A percentile compares a stretch with the other conserved stretches of the same genome.
Evolutionary conservation across 2,888 invertebrate genomes (phyloP).

Genomic region (Lepidochitona cinerea): DNA sequence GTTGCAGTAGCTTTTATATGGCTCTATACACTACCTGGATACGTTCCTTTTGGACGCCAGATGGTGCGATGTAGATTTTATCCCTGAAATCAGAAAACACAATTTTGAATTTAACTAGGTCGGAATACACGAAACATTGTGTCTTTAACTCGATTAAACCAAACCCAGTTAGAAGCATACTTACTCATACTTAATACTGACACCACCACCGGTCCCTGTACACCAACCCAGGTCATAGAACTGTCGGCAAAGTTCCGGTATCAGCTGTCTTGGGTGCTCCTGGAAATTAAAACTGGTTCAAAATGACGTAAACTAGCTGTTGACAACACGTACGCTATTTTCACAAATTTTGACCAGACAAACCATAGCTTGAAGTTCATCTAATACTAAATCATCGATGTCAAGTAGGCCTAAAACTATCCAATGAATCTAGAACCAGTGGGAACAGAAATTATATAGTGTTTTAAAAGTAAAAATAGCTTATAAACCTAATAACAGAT

Average conservation of each 20-base stretch:
- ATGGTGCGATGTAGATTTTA: constrained; percentile 92
- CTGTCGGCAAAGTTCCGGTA: constrained; percentile 89
- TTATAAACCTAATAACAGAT: too few relatives aligned
- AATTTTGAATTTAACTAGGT: too few relatives aligned
- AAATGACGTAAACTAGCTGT: too few relatives aligned
- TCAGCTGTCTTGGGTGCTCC: constrained; percentile 74
- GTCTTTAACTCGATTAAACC: not conserved
- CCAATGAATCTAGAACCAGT: too few relatives aligned
- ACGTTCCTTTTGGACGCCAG: constrained; percentile 96
- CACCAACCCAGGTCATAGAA: constrained; percentile 97
- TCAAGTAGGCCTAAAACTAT: too few relatives aligned
- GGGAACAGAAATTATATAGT: too few relatives aligned
- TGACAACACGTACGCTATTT: too few relatives aligned
- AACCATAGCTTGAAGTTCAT: too few relatives aligned
- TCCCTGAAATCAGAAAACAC: not conserved
- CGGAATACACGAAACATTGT: not conserved
- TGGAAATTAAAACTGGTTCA: constrained; percentile 21
- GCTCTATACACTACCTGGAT: constrained; percentile 74
- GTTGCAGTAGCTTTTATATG: not conserved
- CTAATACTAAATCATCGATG: too few relatives aligned
- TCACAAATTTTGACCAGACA: too few relatives aligned
- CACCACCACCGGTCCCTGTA: constrained; percentile 89
- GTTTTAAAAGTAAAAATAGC: too few relatives aligned
- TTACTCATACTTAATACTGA: constrained; percentile 89
- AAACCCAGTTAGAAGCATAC: constrained; percentile 27